These are phyloP conservation scores for Ophonus ardosiacus DNA, from an alignment of 2,888 invertebrate genomes.

Conservation along the genomic window DNA sequence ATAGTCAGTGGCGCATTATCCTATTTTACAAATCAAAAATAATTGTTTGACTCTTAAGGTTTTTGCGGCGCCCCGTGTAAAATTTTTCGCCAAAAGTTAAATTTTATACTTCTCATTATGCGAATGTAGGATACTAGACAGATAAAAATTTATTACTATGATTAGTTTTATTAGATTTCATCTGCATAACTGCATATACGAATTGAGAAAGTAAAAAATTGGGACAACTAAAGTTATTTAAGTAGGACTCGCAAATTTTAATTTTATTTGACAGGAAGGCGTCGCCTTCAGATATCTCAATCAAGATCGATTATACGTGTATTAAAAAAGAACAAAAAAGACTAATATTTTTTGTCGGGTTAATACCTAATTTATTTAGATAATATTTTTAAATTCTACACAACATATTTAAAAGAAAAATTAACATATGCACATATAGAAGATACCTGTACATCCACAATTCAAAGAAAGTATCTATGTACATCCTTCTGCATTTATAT, in stretches of 20 bases:
- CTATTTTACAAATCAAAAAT: too few species aligned
- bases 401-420: not conserved
- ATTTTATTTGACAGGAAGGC: not conserved
- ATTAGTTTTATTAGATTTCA: constrained; percentile 14
- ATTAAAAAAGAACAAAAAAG: not conserved
- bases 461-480: not conserved
- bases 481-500: not conserved
- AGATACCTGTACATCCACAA: not conserved
- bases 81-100: too few species aligned
- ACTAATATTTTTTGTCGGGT: too few species aligned
- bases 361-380: too few species aligned
- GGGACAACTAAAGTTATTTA: not conserved
- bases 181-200: not conserved
- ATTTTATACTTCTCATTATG: not conserved
- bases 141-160: constrained; percentile 3
- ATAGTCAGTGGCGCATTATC: too few species aligned
- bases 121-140: constrained; percentile 11
- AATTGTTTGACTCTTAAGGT: too few species aligned
- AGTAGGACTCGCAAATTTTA: not conserved
- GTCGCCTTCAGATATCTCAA: not conserved
- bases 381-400: not conserved
- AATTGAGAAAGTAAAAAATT: not conserved
- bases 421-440: not conserved
- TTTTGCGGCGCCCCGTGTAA: too few species aligned
- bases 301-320: not conserved